A percentile compares a stretch with the other conserved stretches of the same genome.
These are phyloP conservation scores for Macrotrachela quadricornifera DNA, from an alignment of 1,140 invertebrate genomes.

Conservation along the genomic window DNA sequence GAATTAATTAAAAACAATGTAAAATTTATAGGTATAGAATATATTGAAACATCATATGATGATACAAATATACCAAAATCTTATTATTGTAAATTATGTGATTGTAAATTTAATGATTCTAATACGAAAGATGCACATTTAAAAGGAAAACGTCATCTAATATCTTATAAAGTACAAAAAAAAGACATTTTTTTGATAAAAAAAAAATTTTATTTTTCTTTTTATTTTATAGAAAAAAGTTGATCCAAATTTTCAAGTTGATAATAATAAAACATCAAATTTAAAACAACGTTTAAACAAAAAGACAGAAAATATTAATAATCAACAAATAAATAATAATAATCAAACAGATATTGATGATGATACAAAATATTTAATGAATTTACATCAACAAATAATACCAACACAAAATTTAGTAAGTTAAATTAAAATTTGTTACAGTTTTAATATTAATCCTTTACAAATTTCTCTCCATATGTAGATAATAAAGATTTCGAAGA, in stretches of 20 bases:
- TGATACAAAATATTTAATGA: too few species aligned
- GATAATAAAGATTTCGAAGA: too few species aligned
- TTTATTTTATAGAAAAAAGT: slow-evolving; percentile 37
- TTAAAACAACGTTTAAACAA: too few species aligned
- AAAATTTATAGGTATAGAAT: slow-evolving; percentile 53
- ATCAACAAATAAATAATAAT: too few species aligned
- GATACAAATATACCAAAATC: slow-evolving; percentile 48
- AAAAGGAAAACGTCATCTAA: slow-evolving; percentile 78
- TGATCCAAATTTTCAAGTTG: slow-evolving; percentile 74
- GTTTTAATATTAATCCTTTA: too few species aligned
- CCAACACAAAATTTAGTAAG: too few species aligned
- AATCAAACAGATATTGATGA: too few species aligned
- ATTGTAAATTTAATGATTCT: slow-evolving; percentile 94
- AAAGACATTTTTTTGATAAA: neutral
- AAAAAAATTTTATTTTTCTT: neutral
- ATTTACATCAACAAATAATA: too few species aligned
- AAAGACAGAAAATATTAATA: too few species aligned
- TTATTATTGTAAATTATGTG: slow-evolving; percentile 93
- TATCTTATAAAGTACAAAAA: slow-evolving; percentile 59
- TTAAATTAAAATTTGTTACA: too few species aligned
- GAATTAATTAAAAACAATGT: too few species aligned
- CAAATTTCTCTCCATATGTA: too few species aligned
- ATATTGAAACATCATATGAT: slow-evolving; percentile 54
- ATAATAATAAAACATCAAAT: slow-evolving; percentile 21
- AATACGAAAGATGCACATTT: slow-evolving; percentile 99